Base-by-base conservation (phyloP, 1,140 invertebrate species). In the Oryctes rhinoceros region DNA sequence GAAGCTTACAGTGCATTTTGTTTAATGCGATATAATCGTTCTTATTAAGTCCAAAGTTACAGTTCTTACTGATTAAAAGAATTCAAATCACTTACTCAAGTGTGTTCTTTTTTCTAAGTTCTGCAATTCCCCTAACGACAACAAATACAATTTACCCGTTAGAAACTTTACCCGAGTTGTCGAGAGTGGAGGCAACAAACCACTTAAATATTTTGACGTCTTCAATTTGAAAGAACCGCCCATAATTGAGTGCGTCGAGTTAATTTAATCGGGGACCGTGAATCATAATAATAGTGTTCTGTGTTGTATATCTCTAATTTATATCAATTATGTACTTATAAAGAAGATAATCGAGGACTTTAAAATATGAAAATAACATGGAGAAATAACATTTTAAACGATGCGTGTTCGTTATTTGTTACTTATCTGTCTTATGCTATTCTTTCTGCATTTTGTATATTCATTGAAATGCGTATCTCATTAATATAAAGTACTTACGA, bases 211-310 rank as follows among this genome's bases (percentile, higher is more conserved):
- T 59, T 59, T 59, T 59, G 53, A 59, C 53, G 18, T 59, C 18
- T 59, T 59, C 53, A 59, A 59, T 59, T 59, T 15, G 53, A 59
- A 18, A 59, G 53, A 59, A n/a, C 53, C 53, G 15, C 7, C 53
- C 53, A 59, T 59, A 59, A 59, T 59, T 59, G 53, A 59, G n/a
- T 59, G 53, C 53, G 53, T 18, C 53, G 53, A 59, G 53, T 59
- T 59, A 59, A 59, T 59, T 59, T 59, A 59, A 59, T 59, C n/a
- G 53, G 15, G 53, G 11, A 59, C 15, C 53, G 53, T 59, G 53
- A 59, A 59, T 59, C 53, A 59, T 59, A 18, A 59, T 59, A 59
- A 59, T 59, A 59, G 18, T 59, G 53, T 59, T 59, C 53, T 59
- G n/a, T 59, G 53, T 4, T 59, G 53, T 59, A 18, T 59, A 59